phyloP scores from a whole-genome alignment of 1,140 invertebrate genomes.

The Caerostris darwini region DNA sequence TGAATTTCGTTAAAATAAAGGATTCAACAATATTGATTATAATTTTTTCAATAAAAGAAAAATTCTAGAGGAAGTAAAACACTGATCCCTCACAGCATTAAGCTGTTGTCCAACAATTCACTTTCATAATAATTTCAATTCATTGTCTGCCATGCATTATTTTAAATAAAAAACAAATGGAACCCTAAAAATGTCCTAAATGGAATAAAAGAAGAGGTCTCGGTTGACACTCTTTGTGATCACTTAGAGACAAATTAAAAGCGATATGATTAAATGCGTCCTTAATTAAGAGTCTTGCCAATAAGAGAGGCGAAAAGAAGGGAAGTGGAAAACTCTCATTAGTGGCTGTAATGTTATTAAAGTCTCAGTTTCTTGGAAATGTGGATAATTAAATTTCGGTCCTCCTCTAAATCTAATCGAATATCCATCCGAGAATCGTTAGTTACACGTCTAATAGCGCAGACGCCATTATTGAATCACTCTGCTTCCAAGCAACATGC shows the following conservation, averaged over 20 bases:
- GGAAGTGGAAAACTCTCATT: neutral
- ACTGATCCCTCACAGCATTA: too few species aligned
- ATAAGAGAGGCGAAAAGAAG: neutral
- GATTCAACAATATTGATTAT: too few species aligned
- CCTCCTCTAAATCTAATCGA: slow-evolving; percentile 29
- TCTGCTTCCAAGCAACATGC: neutral
- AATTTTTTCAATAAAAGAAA: too few species aligned
- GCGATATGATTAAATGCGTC: slow-evolving; percentile 18
- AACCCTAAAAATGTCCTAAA: too few species aligned
- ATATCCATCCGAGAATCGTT: slow-evolving; percentile 43
- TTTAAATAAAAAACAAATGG: too few species aligned
- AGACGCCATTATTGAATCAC: neutral
- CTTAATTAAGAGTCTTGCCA: neutral
- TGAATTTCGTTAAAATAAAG: too few species aligned
- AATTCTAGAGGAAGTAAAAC: too few species aligned
- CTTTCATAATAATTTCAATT: too few species aligned
- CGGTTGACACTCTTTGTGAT: too few species aligned
- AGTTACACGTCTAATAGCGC: neutral
- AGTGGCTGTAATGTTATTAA: slow-evolving; percentile 39
- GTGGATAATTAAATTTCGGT: slow-evolving; percentile 55
- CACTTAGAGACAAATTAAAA: slow-evolving; percentile 3
- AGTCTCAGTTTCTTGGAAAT: slow-evolving; percentile 39
- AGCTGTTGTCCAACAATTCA: too few species aligned
- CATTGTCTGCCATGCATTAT: too few species aligned
- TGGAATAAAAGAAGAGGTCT: too few species aligned